phyloP scores from a whole-genome alignment of 2,888 invertebrate genomes.

The Chloroclystis v-ata region DNA sequence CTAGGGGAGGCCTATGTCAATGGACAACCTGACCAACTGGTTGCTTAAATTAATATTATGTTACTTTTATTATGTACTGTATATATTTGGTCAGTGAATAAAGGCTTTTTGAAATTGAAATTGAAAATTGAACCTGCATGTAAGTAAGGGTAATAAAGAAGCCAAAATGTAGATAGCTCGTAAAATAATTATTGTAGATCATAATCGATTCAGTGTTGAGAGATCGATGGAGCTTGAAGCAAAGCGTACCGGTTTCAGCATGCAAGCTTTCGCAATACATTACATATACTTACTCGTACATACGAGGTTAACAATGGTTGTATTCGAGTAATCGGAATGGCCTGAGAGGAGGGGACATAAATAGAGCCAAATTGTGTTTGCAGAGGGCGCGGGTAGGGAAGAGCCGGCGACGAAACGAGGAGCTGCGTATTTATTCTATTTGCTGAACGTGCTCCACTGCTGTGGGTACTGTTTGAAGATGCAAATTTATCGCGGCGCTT shows the following conservation, averaged over 20 bases:
- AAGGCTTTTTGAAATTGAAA: too few species aligned
- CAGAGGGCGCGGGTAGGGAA: conserved; percentile 41
- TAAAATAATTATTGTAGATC: conserved; percentile 45
- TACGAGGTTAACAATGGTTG: conserved; percentile 36
- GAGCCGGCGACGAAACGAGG: conserved; percentile 44
- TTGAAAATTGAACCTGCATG: too few species aligned
- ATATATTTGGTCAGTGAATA: too few species aligned
- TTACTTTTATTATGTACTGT: too few species aligned
- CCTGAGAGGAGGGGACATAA: conserved; percentile 44
- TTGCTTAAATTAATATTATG: too few species aligned
- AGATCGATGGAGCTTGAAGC: conserved; percentile 42
- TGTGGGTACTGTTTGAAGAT: conserved; percentile 70
- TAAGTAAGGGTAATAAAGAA: conserved; percentile 31
- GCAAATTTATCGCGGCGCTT: conserved; percentile 73
- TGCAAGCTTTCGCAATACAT: conserved; percentile 36
- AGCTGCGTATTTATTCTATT: conserved; percentile 72
- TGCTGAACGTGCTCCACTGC: conserved; percentile 70
- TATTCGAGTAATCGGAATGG: conserved; percentile 36
- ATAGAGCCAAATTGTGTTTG: conserved; percentile 70
- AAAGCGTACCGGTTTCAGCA: conserved; percentile 44
- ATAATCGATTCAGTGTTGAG: conserved; percentile 46
- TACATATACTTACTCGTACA: conserved; percentile 33
- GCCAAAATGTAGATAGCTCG: conserved; percentile 36
- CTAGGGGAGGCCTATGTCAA: too few species aligned
- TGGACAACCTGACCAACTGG: too few species aligned